phyloP scores from a whole-genome alignment of 2,797 vertebrate genomes.

The Anabacerthia variegaticeps region DNA sequence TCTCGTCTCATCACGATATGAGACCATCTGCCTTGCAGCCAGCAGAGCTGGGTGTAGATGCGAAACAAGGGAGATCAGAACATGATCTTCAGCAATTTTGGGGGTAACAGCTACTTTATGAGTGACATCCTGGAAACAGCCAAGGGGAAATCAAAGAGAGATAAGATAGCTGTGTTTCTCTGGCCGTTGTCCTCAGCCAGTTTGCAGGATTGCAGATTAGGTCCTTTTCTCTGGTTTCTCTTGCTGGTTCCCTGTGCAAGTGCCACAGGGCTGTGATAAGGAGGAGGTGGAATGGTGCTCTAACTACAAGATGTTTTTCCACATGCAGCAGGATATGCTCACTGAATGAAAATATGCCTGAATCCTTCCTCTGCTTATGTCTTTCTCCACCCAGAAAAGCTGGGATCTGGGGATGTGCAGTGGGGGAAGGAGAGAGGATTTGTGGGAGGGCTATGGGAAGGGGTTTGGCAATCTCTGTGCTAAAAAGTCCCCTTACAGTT shows the following conservation, averaged over 20 bases:
- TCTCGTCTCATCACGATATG: background rate
- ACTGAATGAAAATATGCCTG: background rate
- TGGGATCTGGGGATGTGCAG: background rate
- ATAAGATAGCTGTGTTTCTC: slow-evolving; percentile 1
- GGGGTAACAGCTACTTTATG: background rate
- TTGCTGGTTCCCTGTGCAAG: background rate
- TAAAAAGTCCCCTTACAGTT: background rate
- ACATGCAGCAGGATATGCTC: background rate
- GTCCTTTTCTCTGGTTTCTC: background rate
- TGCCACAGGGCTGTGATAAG: slow-evolving; percentile 34
- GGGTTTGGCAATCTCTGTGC: background rate
- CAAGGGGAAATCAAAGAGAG: background rate
- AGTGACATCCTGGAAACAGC: slow-evolving; percentile 8
- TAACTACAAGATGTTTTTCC: background rate
- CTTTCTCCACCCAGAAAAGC: background rate
- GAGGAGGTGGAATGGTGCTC: background rate
- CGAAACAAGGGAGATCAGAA: background rate
- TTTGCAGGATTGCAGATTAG: slow-evolving; percentile 13
- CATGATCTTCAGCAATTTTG: background rate
- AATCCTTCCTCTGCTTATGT: background rate
- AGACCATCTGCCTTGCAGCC: background rate
- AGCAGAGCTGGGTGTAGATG: background rate
- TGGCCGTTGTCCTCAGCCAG: background rate
- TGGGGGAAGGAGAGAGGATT: background rate
- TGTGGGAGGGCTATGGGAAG: background rate